phyloP scores from a whole-genome alignment of 2,113 vertebrate genomes.

The Labeo catla region DNA sequence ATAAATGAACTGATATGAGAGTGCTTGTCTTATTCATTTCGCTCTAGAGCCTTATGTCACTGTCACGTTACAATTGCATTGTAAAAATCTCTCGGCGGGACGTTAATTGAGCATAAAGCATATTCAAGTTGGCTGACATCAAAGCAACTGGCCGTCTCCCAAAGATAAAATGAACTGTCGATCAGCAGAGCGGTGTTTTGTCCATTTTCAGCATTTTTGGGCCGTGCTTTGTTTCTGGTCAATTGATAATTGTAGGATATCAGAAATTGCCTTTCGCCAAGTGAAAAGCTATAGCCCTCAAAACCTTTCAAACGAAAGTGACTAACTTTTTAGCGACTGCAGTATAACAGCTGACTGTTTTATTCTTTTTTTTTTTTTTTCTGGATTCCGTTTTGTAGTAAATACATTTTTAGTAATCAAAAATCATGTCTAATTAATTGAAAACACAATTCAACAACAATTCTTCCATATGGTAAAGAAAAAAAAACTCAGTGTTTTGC shows the following conservation, averaged over 20 bases:
- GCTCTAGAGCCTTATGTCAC: constrained; percentile 20
- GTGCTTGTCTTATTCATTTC: constrained; percentile 12
- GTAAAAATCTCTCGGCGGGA: constrained; percentile 27
- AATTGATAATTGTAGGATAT: constrained; percentile 47
- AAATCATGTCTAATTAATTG: too few species aligned
- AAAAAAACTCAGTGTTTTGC: not conserved
- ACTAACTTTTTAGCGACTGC: not conserved
- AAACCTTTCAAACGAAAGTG: constrained; percentile 22
- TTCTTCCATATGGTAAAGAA: not conserved
- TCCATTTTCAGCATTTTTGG: constrained; percentile 51
- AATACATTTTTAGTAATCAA: too few species aligned
- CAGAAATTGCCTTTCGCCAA: constrained; percentile 35
- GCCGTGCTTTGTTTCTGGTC: constrained; percentile 39
- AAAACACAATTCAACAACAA: too few species aligned
- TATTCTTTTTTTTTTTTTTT: too few species aligned
- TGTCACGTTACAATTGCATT: constrained; percentile 19
- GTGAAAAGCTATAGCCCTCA: constrained; percentile 13
- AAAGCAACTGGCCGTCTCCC: constrained; percentile 26
- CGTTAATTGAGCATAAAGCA: constrained; percentile 33
- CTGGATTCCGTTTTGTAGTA: too few species aligned
- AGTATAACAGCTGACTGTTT: not conserved
- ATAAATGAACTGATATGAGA: constrained; percentile 20
- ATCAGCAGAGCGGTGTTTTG: constrained; percentile 34
- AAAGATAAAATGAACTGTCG: constrained; percentile 46
- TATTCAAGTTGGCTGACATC: constrained; percentile 37